Evolutionary conservation across 2,113 vertebrate species (phyloP), one percentile per base, ranked within the genome.

Genomic region (Paralichthys olivaceus): DNA sequence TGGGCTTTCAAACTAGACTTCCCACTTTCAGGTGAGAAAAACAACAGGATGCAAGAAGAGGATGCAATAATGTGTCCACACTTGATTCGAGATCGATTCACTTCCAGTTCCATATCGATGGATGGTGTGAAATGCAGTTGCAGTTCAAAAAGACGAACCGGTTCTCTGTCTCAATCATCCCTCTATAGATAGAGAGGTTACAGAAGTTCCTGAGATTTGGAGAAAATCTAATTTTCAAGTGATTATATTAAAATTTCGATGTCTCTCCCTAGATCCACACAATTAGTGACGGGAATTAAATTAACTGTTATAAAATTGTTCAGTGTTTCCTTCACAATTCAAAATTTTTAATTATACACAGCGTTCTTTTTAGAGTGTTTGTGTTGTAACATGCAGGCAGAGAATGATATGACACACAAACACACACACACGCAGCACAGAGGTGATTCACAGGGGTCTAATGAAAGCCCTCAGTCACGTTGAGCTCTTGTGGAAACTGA

Each of bases 31-130:
- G 62, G 64, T 71, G 73, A 85, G 81, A 85, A 86, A 87, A 90
- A 89, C 59, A 86, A 89, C 84, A 91, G 87, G 87, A 89, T 89
- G 90, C 74, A 47, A 26, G 61, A 53, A 60, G 60, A 68, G n/a
- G n/a, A n/a, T n/a, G n/a, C n/a, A n/a, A n/a, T 14, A 69, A 78
- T 26, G 67, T 25, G 29, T 23, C 60, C 61, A 62, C 8, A 5
- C 61, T 11, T 7, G 20, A 23, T 56, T 43, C 0, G 14, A 37
- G 20, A 25, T 8, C 45, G 15, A 72, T 58, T 69, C 29, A 37
- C 51, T 75, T 61, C 66, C 61, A 58, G n/a, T 57, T 80, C n/a
- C 26, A 0, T 28, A 32, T 57, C 64, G 60, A 66, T 70, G 70
- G n/a, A 77, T 23, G 63, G 59, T 19, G 32, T 56, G 25, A 71